A percentile compares a stretch with the other conserved stretches of the same genome.
Evolutionary conservation across 2,797 vertebrate species (phyloP).

Genomic region (Orientallactaga sibirica): DNA sequence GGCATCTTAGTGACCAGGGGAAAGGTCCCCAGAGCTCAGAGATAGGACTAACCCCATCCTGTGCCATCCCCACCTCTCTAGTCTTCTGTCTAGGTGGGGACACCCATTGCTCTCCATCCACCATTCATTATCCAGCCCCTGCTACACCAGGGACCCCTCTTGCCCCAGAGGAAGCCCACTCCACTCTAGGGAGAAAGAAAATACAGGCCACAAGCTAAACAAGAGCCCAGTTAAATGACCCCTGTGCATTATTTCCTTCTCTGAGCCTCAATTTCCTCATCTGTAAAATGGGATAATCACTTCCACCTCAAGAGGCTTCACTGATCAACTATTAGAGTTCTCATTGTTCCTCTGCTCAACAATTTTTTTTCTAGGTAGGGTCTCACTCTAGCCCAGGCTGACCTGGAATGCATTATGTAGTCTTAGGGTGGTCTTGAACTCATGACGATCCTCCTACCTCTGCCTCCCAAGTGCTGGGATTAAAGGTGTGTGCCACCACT

Average conservation of each 20-base stretch:
- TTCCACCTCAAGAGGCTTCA: neutral
- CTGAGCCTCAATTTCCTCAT: constrained; percentile 33
- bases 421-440: too few species aligned
- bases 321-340: neutral
- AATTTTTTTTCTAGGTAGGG: neutral
- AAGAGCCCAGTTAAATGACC: neutral
- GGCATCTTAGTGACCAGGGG: neutral
- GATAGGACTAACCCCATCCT: neutral
- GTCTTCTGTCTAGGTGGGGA: neutral
- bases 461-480: too few species aligned
- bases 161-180: neutral
- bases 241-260: neutral
- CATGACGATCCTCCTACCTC: too few species aligned
- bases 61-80: neutral
- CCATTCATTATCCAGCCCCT: neutral
- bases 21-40: neutral
- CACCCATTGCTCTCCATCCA: neutral
- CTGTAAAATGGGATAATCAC: neutral
- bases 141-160: neutral
- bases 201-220: neutral
- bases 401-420: too few species aligned
- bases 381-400: too few species aligned
- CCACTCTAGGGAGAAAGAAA: neutral
- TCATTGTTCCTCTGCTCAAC: neutral
- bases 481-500: too few species aligned